Percentiles rank a stretch among this genome's conserved stretches.
Conservation (phyloP, 2,888 invertebrate genomes). For the Diarsia mendica region DNA sequence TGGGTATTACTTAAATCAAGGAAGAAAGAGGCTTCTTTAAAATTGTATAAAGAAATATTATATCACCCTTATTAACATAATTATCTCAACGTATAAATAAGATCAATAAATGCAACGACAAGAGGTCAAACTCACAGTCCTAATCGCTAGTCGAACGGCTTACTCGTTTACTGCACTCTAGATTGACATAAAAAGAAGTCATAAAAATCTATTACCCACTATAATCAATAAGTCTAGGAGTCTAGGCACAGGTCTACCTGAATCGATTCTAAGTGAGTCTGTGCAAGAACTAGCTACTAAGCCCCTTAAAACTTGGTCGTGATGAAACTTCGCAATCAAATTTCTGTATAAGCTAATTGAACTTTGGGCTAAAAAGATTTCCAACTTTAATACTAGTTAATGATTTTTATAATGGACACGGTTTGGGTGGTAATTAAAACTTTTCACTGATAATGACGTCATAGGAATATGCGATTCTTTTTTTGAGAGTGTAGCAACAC, state of each 20-base stretch:
- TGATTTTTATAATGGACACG: conserved; percentile 58
- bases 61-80: not conserved
- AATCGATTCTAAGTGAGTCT: conserved; percentile 61
- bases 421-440: conserved; percentile 24
- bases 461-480: not conserved
- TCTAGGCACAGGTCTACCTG: conserved; percentile 37
- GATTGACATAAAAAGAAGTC: conserved; percentile 34
- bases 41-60: not conserved
- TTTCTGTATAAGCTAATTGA: conserved; percentile 86
- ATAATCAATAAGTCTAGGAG: conserved; percentile 56
- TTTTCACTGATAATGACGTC: not conserved
- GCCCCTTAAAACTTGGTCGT: conserved; percentile 80
- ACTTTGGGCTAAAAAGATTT: conserved; percentile 79
- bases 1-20: too few species aligned
- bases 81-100: not conserved
- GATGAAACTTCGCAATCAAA: conserved; percentile 84
- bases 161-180: conserved; percentile 9
- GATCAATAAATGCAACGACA: conserved; percentile 13
- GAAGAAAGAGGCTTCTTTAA: not conserved
- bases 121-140: not conserved
- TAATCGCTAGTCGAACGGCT: conserved; percentile 1
- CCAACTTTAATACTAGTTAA: conserved; percentile 67
- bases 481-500: not conserved
- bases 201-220: conserved; percentile 43
- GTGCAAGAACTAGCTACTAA: conserved; percentile 68